Evolutionary conservation across 1,140 invertebrate species (phyloP).

Genomic region (Zaprionus lachaisei): DNA sequence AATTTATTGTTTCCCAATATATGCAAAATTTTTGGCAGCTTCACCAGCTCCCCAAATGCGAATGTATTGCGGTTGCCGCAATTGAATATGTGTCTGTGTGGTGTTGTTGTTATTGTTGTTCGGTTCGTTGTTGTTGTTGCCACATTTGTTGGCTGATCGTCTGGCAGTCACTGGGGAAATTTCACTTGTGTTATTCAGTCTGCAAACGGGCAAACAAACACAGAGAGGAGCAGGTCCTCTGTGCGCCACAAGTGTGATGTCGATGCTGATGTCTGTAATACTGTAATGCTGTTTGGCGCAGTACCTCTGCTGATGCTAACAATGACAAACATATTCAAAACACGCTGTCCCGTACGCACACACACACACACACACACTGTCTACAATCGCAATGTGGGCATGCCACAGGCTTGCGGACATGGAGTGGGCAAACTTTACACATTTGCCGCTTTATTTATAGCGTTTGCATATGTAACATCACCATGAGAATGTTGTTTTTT

Average conservation of each 20-base stretch:
- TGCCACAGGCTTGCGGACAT: slow-evolving; percentile 32
- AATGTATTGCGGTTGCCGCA: slow-evolving; percentile 75
- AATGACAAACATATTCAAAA: slow-evolving; percentile 77
- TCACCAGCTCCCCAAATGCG: slow-evolving; percentile 37
- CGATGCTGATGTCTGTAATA: slow-evolving; percentile 47
- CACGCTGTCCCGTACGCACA: slow-evolving; percentile 26
- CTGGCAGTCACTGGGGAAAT: slow-evolving; percentile 80
- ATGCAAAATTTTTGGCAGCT: slow-evolving; percentile 71
- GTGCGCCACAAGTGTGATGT: slow-evolving; percentile 61
- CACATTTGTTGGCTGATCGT: slow-evolving; percentile 63
- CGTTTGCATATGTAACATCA: slow-evolving; percentile 48
- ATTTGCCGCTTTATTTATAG: slow-evolving; percentile 76
- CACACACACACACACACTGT: slow-evolving; percentile 18
- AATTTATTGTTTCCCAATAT: slow-evolving; percentile 83
- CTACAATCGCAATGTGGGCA: slow-evolving; percentile 3
- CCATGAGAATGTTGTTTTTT: slow-evolving; percentile 24
- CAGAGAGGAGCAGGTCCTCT: slow-evolving; percentile 16
- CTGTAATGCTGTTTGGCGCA: slow-evolving; percentile 60
- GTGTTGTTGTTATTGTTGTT: background rate
- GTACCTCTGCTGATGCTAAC: slow-evolving; percentile 57
- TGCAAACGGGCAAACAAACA: slow-evolving; percentile 17
- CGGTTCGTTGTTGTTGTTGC: slow-evolving; percentile 27
- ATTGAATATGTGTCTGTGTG: slow-evolving; percentile 66
- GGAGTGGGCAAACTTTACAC: slow-evolving; percentile 68
- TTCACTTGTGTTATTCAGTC: slow-evolving; percentile 51